These are phyloP conservation scores for Borostomias antarcticus DNA, from an alignment of 2,797 vertebrate species.

Conservation along the genomic window DNA sequence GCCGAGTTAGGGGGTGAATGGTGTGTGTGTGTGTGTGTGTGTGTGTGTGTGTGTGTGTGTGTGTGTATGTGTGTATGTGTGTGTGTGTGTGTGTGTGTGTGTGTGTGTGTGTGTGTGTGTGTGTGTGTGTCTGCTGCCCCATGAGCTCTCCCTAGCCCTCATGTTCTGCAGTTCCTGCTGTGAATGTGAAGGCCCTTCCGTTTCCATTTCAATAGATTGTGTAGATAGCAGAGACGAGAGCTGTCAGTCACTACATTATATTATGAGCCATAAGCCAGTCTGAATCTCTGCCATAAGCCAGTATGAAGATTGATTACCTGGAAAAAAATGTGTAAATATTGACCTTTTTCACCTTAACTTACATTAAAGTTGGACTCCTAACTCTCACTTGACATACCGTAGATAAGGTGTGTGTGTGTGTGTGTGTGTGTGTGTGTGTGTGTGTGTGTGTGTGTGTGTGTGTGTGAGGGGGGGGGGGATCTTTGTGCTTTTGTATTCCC, in stretches of 20 bases:
- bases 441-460: background rate
- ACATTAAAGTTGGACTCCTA: no score
- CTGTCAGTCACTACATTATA: constrained; percentile 12
- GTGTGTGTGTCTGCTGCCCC: constrained; percentile 8
- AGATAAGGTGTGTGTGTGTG: no score
- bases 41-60: constrained; percentile 4
- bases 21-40: constrained; percentile 12
- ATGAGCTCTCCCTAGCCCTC: constrained; percentile 6
- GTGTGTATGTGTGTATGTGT: constrained; percentile 5
- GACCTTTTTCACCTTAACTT: background rate
- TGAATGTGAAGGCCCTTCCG: constrained; percentile 21
- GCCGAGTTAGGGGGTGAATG: constrained; percentile 9
- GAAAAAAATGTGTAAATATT: constrained; percentile 18
- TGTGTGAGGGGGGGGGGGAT: no score
- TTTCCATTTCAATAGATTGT: constrained; percentile 51
- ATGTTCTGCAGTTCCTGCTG: constrained; percentile 28
- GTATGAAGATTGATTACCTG: constrained; percentile 16
- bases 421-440: background rate
- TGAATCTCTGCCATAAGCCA: background rate
- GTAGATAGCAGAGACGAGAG: constrained; percentile 35
- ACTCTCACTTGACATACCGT: background rate
- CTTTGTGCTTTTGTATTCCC: no score
- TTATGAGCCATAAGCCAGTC: background rate
- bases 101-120: constrained; percentile 16
- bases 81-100: constrained; percentile 11